Evolutionary conservation across 2,113 vertebrate species (phyloP), one percentile per base, ranked within the genome.

Genomic region (Capricornis sumatraensis): DNA sequence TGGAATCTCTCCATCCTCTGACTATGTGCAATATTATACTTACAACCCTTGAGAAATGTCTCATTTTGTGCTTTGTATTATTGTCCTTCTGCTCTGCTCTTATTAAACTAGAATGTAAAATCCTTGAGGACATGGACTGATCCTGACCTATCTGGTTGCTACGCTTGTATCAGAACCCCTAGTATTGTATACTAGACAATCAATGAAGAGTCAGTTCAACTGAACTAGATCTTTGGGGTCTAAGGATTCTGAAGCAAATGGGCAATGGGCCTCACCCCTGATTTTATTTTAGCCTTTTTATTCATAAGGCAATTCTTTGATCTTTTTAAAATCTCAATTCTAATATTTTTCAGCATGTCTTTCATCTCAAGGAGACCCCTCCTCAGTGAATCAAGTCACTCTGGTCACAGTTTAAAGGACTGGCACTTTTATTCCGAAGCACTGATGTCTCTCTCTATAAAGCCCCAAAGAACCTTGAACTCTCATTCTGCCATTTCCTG

Each of bases 381-480:
- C 57, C 64, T 85, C 91, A 85, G 71, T 60, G 87, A 92, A 81
- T 40, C 53, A 84, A 94, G 92, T 92, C 60, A 88, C 40, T 81
- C 15, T 3, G 83, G 23, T 83, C 83, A 50, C 76, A 95, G 45
- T 95, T 67, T 64, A 76, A 97, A 97, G 50, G 53, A 86, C 3
- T 2, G 57, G 3, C 16, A 76, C 82, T 96, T 96, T 97, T 52
- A 85, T 96, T 89, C 67, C 27, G 27, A 98, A 94, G 36, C 85
- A 89, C 86, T 87, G 76, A 78, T 88, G 67, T 93, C 45, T 93
- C 27, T 94, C 17, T 40, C 55, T 52, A 74, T 53, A 88, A 91
- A 96, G 79, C 71, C 30, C 89, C 4, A 89, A 85, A 96, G 97
- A 97, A 87, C 87, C 96, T 95, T 95, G 36, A 92, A 87, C 58